Percentiles rank a stretch among this genome's conserved stretches.
Evolutionary conservation across 2,888 invertebrate species (phyloP).

Genomic region (Ochropacha duplaris): DNA sequence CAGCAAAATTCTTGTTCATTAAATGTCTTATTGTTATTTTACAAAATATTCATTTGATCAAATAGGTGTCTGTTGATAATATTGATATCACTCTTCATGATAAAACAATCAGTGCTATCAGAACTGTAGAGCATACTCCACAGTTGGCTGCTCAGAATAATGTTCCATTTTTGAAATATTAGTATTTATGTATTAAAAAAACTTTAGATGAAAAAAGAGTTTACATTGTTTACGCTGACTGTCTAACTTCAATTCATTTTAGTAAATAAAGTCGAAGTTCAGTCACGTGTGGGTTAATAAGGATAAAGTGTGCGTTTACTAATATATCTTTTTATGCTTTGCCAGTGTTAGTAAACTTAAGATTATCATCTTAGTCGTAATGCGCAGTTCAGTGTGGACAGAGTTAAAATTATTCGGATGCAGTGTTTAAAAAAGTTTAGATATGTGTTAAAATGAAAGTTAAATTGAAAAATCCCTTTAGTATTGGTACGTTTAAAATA

Average conservation of each 20-base stretch:
- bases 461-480: neutral
- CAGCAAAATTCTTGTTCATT: no score
- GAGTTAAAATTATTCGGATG: neutral
- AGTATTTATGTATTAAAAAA: no score
- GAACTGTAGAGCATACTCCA: neutral
- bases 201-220: neutral
- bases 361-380: neutral
- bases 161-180: no score
- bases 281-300: neutral
- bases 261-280: neutral
- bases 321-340: neutral
- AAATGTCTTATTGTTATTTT: no score
- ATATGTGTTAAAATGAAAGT: neutral
- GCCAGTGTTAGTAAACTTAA: no score
- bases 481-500: no score
- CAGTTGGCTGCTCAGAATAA: neutral
- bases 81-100: constrained; percentile 12
- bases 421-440: neutral
- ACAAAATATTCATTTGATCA: neutral
- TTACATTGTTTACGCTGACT: neutral
- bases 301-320: neutral
- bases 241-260: neutral
- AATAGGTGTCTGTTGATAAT: constrained; percentile 15
- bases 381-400: neutral
- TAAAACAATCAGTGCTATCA: neutral